Percentiles rank a stretch among this genome's conserved stretches.
phyloP scores from a whole-genome alignment of 2,797 vertebrate species.

The Danio aesculapii region DNA sequence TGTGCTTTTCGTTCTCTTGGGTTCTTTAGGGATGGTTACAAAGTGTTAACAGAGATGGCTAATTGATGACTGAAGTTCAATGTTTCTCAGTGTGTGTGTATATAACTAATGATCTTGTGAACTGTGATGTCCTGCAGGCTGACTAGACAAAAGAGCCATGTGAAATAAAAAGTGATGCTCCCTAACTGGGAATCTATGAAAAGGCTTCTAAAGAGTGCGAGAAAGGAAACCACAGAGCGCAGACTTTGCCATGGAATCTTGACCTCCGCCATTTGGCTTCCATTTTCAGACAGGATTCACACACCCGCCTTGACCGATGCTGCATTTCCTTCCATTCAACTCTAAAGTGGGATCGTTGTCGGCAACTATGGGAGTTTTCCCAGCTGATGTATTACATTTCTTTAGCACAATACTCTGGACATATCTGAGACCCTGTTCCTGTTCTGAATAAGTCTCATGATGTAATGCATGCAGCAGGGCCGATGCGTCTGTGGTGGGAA shows the following conservation, averaged over 20 bases:
- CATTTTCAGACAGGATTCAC: constrained; percentile 25
- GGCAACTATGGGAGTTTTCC: neutral
- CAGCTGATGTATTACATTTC: neutral
- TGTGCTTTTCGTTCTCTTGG: constrained; percentile 26
- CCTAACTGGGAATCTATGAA: constrained; percentile 25
- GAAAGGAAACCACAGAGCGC: constrained; percentile 32
- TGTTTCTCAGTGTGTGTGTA: constrained; percentile 6
- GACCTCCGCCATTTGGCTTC: constrained; percentile 44
- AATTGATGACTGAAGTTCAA: constrained; percentile 25
- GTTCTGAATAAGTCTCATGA: constrained; percentile 36
- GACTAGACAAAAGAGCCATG: constrained; percentile 25
- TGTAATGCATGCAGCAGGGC: constrained; percentile 4
- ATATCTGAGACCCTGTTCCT: constrained; percentile 5
- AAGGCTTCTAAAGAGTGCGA: constrained; percentile 5
- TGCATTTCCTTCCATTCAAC: constrained; percentile 55
- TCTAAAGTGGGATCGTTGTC: constrained; percentile 34
- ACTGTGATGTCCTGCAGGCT: constrained; percentile 28
- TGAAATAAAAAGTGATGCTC: neutral
- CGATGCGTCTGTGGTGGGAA: constrained; percentile 5
- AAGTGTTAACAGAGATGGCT: constrained; percentile 35
- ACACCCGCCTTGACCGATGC: constrained; percentile 7
- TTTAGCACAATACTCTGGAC: constrained; percentile 35
- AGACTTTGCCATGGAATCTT: constrained; percentile 27
- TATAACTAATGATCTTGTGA: constrained; percentile 41
- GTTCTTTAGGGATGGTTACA: constrained; percentile 15